Base-by-base conservation (phyloP, 2,888 invertebrate genomes). In the Lordiphosa fenestrarum region DNA sequence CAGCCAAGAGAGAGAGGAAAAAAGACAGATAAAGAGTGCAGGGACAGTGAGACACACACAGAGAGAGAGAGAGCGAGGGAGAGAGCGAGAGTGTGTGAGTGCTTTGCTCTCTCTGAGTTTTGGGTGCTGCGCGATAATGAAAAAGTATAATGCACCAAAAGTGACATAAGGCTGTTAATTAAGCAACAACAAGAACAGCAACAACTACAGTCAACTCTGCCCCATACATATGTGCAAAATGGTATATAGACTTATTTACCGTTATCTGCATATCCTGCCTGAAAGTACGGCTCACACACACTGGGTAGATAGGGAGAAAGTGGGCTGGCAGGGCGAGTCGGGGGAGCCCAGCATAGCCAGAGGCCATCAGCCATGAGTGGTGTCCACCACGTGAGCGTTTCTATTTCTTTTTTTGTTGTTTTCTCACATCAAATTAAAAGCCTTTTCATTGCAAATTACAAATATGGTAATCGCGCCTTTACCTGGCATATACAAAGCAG, bases 81-180 rank as follows among this genome's bases (percentile, higher is more conserved):
- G 46, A 35, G 12, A 15, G 56, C 44, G 61, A 51, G 57, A 42
- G 33, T 51, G 15, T 39, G 52, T 30, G 19, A 39, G 49, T 15
- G 41, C 36, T 44, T 57, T 19, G 37, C 36, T 25, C 59, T 54
- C 49, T 63, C 64, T 66, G 46, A 51, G 68, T 52, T 58, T 77
- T 66, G 71, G 64, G 64, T 73, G 66, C 77, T 76, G 67, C 70
- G 76, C 69, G 69, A 75, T 78, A 78, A 78, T 78, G 83, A 83
- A 78, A 74, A 78, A 82, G 73, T 72, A 76, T 83, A 84, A 80
- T 73, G 75, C 77, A 77, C 65, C 81, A 78, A 77, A 82, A 80
- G 84, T 80, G 80, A 82, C 80, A 78, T 84, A 80, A 80, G 84
- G 84, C 80, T 82, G 80, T 77, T 84, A 84, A 80, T 80, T 80